Conservation (phyloP, 1,140 invertebrate species). For the Scaptomyza graminum region DNA sequence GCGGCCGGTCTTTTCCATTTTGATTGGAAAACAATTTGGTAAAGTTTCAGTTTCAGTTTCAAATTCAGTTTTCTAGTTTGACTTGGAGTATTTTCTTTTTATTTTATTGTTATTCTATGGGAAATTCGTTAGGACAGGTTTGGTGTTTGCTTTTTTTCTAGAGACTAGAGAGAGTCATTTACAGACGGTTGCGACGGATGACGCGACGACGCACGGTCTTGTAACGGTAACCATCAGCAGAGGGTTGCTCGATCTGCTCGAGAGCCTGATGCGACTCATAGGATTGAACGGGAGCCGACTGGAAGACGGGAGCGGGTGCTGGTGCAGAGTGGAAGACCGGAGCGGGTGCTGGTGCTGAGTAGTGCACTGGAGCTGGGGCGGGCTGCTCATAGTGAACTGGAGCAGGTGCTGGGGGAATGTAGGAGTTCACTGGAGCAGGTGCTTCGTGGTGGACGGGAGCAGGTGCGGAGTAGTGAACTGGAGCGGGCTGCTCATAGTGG, state of each 20-base stretch:
- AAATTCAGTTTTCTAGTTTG: background rate
- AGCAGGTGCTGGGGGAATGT: no score
- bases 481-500: conserved; percentile 6
- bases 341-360: conserved; percentile 19
- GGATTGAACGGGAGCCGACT: conserved; percentile 50
- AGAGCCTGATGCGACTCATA: conserved; percentile 48
- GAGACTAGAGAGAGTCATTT: conserved; percentile 37
- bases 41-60: conserved; percentile 35
- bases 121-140: conserved; percentile 63
- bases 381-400: conserved; percentile 27
- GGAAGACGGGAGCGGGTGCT: conserved; percentile 31
- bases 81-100: conserved; percentile 16
- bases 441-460: no score
- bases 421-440: no score
- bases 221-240: conserved; percentile 74
- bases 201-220: conserved; percentile 75
- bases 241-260: conserved; percentile 66
- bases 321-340: conserved; percentile 36
- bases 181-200: conserved; percentile 61
- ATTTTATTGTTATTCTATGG: conserved; percentile 36
- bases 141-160: background rate
- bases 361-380: conserved; percentile 37
- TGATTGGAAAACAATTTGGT: conserved; percentile 73
- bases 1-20: conserved; percentile 10
- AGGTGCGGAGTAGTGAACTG: background rate